Evolutionary conservation across 1,140 invertebrate species (phyloP), one percentile per base, ranked within the genome.

Genomic region (Euglossa dilemma): DNA sequence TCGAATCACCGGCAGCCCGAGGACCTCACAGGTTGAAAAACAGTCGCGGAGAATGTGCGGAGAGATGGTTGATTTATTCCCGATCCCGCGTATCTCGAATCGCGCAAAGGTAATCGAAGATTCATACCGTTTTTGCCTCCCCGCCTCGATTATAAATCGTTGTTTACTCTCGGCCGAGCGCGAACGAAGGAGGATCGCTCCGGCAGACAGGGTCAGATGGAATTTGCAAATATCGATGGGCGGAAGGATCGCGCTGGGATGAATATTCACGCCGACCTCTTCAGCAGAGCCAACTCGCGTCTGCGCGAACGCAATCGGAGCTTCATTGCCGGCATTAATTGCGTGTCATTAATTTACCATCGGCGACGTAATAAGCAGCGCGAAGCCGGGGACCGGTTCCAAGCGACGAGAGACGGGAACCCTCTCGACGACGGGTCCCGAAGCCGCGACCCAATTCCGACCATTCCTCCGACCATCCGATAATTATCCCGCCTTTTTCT

Each of bases 321-420:
- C 45, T 47, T 74, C 52, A 73, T 63, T 20, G 50, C 18, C 9
- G 61, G 18, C n/a, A 18, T 56, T 81, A 74, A 81, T 74, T 63
- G 66, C 43, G 8, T 16, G 71, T 14, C 28, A 52, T 72, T 81
- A 74, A 63, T 64, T 66, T 50, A 66, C 25, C 43, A 64, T 56
- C 23, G 6, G 23, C 59, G 28, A 56, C 50, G 4, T 66, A 66
- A 74, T 81, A 64, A 56, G 59, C 36, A 52, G 28, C n/a, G 8
- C 8, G 23, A 16, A 45, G 6, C 64, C 64, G 50, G 50, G 45
- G 63, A 63, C 67, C 23, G 67, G 25, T 80, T 71, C 43, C 25
- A 18, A 50, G 56, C 20, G 67, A 63, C 56, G 25, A 80, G 56
- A 59, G 52, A 8, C 25, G 20, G 18, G 54, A 69, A 63, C n/a